A percentile compares a stretch with the other conserved stretches of the same genome.
These are phyloP conservation scores for Epistrophella euchroma DNA, from an alignment of 2,888 invertebrate species.

Conservation along the genomic window DNA sequence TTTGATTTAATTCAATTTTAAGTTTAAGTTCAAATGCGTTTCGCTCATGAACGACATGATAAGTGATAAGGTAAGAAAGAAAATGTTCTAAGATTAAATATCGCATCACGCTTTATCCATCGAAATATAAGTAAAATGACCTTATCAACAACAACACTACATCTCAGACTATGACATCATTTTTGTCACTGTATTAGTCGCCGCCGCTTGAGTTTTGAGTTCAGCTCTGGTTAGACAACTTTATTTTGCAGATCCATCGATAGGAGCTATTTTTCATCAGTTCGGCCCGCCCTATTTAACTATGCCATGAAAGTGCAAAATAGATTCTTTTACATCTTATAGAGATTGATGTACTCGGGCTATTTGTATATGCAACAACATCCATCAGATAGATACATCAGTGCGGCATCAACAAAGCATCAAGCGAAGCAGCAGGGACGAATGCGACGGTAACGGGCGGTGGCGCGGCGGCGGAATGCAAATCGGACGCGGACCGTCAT, in stretches of 20 bases:
- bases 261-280: conserved; percentile 56
- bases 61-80: no score
- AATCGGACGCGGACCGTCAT: conserved; percentile 56
- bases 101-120: no score
- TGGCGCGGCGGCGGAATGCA: conserved; percentile 56
- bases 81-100: no score
- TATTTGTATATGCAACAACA: conserved; percentile 44
- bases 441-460: neutral
- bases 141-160: neutral
- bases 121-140: no score
- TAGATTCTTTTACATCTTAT: conserved; percentile 32
- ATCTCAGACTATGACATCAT: neutral
- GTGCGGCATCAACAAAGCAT: conserved; percentile 57
- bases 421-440: conserved; percentile 17
- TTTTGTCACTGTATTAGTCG: neutral
- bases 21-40: no score
- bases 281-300: conserved; percentile 44
- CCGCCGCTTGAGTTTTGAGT: conserved; percentile 20
- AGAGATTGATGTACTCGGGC: conserved; percentile 47
- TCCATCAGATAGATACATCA: conserved; percentile 41
- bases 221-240: conserved; percentile 51
- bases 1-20: no score
- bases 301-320: conserved; percentile 64
- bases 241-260: conserved; percentile 36
- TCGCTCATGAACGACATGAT: no score